Evolutionary conservation across 2,888 invertebrate genomes (phyloP).

Genomic region (Epinotia brunnichana): DNA sequence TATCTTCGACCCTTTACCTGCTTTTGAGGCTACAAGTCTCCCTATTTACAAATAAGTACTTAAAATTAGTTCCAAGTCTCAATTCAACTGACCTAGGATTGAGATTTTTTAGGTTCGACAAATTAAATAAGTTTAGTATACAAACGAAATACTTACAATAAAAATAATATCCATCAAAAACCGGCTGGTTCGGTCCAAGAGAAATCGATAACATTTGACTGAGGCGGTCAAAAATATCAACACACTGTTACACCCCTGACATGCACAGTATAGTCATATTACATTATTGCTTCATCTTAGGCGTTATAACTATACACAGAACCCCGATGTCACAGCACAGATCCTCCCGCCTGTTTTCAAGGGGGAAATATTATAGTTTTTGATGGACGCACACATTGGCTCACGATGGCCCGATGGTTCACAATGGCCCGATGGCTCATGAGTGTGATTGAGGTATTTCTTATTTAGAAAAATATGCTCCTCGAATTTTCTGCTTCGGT

Average conservation of each 20-base stretch:
- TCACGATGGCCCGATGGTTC: constrained; percentile 54
- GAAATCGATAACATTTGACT: too few relatives aligned
- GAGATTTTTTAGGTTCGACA: too few relatives aligned
- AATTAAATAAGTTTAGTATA: too few relatives aligned
- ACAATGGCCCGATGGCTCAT: constrained; percentile 58
- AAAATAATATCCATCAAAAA: neutral
- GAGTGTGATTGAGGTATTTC: constrained; percentile 66
- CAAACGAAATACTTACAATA: neutral
- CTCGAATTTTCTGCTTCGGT: constrained; percentile 51
- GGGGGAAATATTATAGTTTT: constrained; percentile 63
- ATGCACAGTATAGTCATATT: neutral
- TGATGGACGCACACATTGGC: constrained; percentile 60
- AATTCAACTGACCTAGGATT: neutral
- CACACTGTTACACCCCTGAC: neutral
- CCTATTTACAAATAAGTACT: too few relatives aligned
- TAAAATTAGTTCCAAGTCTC: neutral
- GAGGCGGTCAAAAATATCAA: neutral
- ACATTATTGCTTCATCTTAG: neutral
- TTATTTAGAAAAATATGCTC: constrained; percentile 66
- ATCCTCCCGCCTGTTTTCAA: constrained; percentile 61
- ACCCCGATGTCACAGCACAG: constrained; percentile 13
- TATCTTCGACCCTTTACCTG: too few relatives aligned
- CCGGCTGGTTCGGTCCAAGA: too few relatives aligned
- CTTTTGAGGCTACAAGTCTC: too few relatives aligned
- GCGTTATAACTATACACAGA: constrained; percentile 13